Conservation (phyloP, 2,888 invertebrate species). For the Hoplodrina ambigua region DNA sequence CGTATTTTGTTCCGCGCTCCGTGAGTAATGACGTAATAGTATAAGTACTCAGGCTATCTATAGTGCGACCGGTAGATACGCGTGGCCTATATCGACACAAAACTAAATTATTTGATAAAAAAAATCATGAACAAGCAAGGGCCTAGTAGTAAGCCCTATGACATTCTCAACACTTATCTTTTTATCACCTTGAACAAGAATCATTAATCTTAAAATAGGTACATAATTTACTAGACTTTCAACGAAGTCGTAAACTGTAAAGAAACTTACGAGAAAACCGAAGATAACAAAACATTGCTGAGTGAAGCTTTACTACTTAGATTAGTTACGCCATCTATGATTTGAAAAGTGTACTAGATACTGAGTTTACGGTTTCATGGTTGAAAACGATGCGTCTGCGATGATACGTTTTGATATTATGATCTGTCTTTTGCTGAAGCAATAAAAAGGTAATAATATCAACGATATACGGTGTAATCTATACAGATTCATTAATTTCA, state of each 20-base stretch:
- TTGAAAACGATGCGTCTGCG: conserved; percentile 5
- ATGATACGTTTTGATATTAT: background rate
- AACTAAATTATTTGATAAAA: conserved; percentile 43
- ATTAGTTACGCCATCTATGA: conserved; percentile 57
- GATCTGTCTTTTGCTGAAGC: conserved; percentile 19
- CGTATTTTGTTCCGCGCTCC: conserved; percentile 87
- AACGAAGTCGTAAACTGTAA: conserved; percentile 36
- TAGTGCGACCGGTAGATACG: conserved; percentile 69
- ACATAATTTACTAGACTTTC: conserved; percentile 32
- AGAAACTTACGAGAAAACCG: conserved; percentile 23
- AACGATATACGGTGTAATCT: background rate
- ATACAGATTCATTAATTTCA: conserved; percentile 27
- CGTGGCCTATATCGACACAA: conserved; percentile 63
- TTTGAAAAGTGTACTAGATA: conserved; percentile 26
- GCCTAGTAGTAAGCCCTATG: conserved; percentile 1
- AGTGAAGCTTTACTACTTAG: conserved; percentile 13
- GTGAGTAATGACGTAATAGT: conserved; percentile 84
- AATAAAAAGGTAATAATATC: background rate
- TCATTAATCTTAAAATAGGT: conserved; percentile 31
- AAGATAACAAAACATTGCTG: conserved; percentile 32
- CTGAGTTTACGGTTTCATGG: conserved; percentile 11
- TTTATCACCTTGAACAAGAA: conserved; percentile 25
- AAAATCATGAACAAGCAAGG: conserved; percentile 11
- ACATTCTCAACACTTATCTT: background rate
- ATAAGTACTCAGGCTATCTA: conserved; percentile 80